These are phyloP conservation scores for Tetranychus truncatus DNA, from an alignment of 2,888 invertebrate species.

Conservation along the genomic window DNA sequence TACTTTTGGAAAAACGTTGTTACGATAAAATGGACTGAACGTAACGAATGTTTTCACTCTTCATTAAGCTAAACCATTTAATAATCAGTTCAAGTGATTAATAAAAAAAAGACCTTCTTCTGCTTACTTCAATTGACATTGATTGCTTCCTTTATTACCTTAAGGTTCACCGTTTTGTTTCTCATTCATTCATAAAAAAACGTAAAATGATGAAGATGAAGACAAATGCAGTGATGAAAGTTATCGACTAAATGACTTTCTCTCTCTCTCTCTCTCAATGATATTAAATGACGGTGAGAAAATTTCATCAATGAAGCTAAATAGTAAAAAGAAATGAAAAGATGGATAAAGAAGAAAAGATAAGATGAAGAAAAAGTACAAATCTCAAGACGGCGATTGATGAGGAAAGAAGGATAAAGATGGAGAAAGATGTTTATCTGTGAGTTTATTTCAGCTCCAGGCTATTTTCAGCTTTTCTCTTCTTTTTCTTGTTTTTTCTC, in stretches of 20 bases:
- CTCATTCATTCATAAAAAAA: too few relatives aligned
- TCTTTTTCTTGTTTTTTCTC: background rate
- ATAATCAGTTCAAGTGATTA: too few relatives aligned
- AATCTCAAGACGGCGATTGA: background rate
- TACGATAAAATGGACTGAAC: background rate
- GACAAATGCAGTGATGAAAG: too few relatives aligned
- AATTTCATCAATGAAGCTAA: background rate
- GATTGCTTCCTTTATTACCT: too few relatives aligned
- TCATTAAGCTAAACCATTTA: too few relatives aligned
- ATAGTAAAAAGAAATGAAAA: background rate
- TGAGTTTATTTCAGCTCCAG: too few relatives aligned
- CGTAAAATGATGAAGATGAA: too few relatives aligned
- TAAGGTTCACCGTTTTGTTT: too few relatives aligned
- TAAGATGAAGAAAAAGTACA: background rate
- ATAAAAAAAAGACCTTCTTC: too few relatives aligned
- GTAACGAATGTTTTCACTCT: background rate
- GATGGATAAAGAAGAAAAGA: background rate
- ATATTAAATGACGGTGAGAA: background rate
- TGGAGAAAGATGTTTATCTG: background rate
- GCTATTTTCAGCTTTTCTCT: background rate
- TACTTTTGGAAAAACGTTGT: background rate
- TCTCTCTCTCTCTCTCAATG: background rate
- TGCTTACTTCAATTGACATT: too few relatives aligned
- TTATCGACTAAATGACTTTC: background rate
- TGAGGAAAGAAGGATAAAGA: background rate